A percentile compares a stretch with the other conserved stretches of the same genome.
Evolutionary conservation across 2,888 invertebrate species (phyloP).

Genomic region (Heliconius cydno): DNA sequence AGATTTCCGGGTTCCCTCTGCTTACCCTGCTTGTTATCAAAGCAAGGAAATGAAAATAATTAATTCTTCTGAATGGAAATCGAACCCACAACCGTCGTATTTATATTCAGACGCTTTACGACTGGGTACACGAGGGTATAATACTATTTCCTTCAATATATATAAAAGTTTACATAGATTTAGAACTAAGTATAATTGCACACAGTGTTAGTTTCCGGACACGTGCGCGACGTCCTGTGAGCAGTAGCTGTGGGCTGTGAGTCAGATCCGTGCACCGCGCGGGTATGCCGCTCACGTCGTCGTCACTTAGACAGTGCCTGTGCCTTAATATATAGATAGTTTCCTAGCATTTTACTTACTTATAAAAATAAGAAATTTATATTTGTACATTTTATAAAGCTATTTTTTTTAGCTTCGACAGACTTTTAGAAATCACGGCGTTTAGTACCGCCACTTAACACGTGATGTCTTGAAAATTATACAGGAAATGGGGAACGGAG

Average conservation of each 20-base stretch:
- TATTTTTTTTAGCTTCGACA: too few species aligned
- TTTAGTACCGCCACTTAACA: background rate
- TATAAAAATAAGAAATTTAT: background rate
- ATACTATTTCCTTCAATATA: background rate
- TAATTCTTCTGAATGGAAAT: background rate
- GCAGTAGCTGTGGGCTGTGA: background rate
- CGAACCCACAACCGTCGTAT: too few species aligned
- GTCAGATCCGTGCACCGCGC: background rate
- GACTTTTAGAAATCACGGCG: background rate
- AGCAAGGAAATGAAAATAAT: background rate
- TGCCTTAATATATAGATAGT: background rate
- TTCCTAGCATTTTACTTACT: background rate
- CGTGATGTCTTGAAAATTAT: background rate
- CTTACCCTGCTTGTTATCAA: too few species aligned
- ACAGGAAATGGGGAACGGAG: background rate
- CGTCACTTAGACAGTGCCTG: background rate
- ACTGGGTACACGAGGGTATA: background rate
- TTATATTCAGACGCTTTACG: background rate
- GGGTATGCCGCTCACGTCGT: constrained; percentile 25
- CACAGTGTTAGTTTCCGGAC: constrained; percentile 39
- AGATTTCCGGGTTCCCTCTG: too few species aligned
- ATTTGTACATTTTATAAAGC: too few species aligned
- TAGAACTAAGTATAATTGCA: constrained; percentile 31
- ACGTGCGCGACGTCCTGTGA: constrained; percentile 29
- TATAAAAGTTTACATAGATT: background rate